Evolutionary conservation across 2,888 invertebrate genomes (phyloP).

Genomic region (Tenodera sinensis): DNA sequence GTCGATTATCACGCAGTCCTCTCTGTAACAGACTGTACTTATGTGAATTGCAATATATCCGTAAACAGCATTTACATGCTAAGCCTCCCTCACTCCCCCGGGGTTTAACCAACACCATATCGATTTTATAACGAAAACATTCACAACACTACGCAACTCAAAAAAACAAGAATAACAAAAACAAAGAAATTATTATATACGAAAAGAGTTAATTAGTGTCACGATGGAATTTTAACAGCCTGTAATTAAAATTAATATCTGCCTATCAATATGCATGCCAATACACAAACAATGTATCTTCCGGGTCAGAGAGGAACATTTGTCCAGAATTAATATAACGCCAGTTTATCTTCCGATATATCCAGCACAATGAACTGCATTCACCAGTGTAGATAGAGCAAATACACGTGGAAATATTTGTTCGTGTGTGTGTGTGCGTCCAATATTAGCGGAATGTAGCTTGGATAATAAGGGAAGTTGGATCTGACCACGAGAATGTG

Average conservation of each 20-base stretch:
- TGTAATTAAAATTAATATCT: background rate
- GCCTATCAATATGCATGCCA: background rate
- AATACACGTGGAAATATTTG: background rate
- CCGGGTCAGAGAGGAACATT: rapidly evolving
- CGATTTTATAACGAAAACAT: background rate
- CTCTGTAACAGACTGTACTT: too few species aligned
- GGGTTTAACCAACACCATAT: background rate
- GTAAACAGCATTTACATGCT: too few species aligned
- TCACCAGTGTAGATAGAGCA: background rate
- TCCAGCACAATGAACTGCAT: background rate
- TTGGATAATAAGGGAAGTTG: too few species aligned
- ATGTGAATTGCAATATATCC: too few species aligned
- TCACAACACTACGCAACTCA: background rate
- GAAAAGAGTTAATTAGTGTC: background rate
- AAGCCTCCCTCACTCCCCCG: too few species aligned
- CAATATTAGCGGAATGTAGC: too few species aligned
- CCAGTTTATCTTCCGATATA: background rate
- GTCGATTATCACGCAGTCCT: too few species aligned
- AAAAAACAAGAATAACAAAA: background rate
- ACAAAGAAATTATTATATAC: background rate
- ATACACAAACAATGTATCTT: background rate
- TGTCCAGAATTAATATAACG: background rate
- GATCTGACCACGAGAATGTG: too few species aligned
- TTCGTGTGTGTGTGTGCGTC: too few species aligned
- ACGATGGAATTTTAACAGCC: background rate